A percentile compares a stretch with the other conserved stretches of the same genome.
Evolutionary conservation across 1,140 invertebrate species (phyloP).

Genomic region (Mya arenaria): DNA sequence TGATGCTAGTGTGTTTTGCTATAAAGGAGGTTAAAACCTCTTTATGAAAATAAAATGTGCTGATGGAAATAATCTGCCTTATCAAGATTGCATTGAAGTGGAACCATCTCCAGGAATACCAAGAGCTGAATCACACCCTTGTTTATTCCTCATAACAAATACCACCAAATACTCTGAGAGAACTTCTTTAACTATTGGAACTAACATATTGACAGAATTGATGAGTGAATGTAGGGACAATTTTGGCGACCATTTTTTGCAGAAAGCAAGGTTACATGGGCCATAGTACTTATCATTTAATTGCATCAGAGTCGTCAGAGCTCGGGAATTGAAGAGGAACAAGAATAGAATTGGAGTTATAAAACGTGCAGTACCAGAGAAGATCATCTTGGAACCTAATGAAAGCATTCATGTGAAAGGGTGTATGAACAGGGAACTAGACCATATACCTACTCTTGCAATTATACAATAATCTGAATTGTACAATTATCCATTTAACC

Average conservation of each 20-base stretch:
- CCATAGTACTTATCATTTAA: constrained; percentile 42
- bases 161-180: constrained; percentile 18
- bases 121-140: background rate
- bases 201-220: constrained; percentile 32
- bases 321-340: constrained; percentile 16
- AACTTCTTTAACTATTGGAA: background rate
- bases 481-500: background rate
- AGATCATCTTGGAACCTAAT: constrained; percentile 22
- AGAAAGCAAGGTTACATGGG: constrained; percentile 17
- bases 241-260: constrained; percentile 29
- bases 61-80: constrained; percentile 14
- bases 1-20: no score
- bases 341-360: constrained; percentile 25
- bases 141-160: constrained; percentile 19
- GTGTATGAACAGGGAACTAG: background rate
- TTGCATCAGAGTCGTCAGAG: constrained; percentile 9
- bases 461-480: constrained; percentile 32
- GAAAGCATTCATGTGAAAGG: constrained; percentile 7
- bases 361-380: background rate
- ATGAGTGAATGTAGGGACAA: constrained; percentile 10
- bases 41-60: constrained; percentile 32
- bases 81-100: constrained; percentile 20
- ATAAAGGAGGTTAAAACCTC: no score
- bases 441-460: background rate
- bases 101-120: background rate